A percentile compares a stretch with the other conserved stretches of the same genome.
phyloP scores from a whole-genome alignment of 2,888 invertebrate genomes.

The Pecten maximus region DNA sequence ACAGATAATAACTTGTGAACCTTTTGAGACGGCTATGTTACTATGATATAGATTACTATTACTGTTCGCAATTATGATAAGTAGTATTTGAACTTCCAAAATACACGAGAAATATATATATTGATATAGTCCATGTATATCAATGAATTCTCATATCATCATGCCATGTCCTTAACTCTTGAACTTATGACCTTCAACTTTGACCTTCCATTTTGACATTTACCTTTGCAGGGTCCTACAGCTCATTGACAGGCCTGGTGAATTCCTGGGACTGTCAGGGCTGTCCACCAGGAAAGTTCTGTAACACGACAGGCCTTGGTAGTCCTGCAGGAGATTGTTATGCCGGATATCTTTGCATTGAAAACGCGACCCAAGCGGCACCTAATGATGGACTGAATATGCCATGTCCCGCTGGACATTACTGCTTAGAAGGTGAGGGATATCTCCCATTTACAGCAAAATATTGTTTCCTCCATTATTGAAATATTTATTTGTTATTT shows the following conservation, averaged over 20 bases:
- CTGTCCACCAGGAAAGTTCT: conserved; percentile 78
- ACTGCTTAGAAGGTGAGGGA: conserved; percentile 76
- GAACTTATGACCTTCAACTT: not conserved
- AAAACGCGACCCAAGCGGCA: conserved; percentile 70
- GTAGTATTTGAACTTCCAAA: too few species aligned
- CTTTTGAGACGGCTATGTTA: too few species aligned
- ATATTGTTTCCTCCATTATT: not conserved
- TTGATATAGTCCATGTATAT: too few species aligned
- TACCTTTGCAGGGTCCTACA: conserved; percentile 75
- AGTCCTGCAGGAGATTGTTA: conserved; percentile 73
- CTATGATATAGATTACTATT: too few species aligned
- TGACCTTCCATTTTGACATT: not conserved
- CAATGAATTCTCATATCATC: too few species aligned
- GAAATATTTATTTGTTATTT: too few species aligned
- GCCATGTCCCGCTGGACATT: conserved; percentile 78
- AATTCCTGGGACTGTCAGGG: conserved; percentile 67
- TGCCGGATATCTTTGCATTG: conserved; percentile 78
- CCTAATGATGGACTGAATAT: conserved; percentile 77
- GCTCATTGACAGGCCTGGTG: conserved; percentile 67
- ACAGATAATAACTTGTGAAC: too few species aligned
- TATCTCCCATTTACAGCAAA: too few species aligned
- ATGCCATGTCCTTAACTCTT: too few species aligned
- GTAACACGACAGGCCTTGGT: conserved; percentile 74
- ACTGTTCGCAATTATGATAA: too few species aligned
- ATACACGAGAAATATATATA: too few species aligned